Evolutionary conservation across 1,140 invertebrate genomes (phyloP), one percentile per base, ranked within the genome.

Genomic region (Ceratina calcarata): DNA sequence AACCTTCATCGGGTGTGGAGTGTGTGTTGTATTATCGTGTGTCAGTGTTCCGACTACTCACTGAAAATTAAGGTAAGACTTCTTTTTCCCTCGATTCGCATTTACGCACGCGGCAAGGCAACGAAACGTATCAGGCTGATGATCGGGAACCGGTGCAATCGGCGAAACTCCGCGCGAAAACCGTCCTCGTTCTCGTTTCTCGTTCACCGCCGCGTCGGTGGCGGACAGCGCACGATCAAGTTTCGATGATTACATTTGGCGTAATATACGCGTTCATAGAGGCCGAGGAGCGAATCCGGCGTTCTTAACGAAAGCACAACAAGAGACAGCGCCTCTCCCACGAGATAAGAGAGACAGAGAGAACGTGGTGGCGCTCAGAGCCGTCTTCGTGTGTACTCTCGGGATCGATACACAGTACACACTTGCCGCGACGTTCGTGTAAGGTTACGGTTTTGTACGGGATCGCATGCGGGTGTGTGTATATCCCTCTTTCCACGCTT

Each of bases 361-460:
- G 81, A 87, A 73, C 81, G 82, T 86, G 89, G 88, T 91, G 88
- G 90, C 90, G 89, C 89, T 89, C 82, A 72, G 55, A 64, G 60
- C 65, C 80, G 72, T 77, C 83, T 88, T 84, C 78, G 81, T 81
- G 83, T 87, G 84, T 84, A 86, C 87, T 89, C 87, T 84, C 89
- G 84, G 83, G 89, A 90, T 90, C 89, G 89, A 90, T 90, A 90
- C 88, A 90, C 87, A 87, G 89, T 85, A 90, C 88, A 88, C 87
- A 86, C 87, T 81, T 60, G 74, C 76, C 72, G 74, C 60, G 75
- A 74, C 67, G 65, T 66, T 65, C 78, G 78, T 85, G 84, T 83
- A 70, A 82, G 82, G 82, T 83, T 86, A 86, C 81, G 74, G 72
- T 67, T 64, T 10, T 71, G 66, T 76, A 81, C 70, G 60, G 66